Evolutionary conservation across 2,888 invertebrate genomes (phyloP).

Genomic region (Sinodicranocentrus sp.): DNA sequence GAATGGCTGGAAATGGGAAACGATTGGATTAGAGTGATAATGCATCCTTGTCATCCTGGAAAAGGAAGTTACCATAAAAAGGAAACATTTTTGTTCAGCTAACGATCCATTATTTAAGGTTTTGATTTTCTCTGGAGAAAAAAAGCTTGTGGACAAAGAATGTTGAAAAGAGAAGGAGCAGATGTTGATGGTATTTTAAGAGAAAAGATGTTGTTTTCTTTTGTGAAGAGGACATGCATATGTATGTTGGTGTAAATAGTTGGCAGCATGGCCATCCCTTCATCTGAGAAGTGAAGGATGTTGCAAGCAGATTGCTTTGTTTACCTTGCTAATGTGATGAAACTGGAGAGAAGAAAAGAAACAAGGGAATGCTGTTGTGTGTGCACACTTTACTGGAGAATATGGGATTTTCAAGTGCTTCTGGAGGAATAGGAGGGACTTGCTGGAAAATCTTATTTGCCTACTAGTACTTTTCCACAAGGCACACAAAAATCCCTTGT

Average conservation of each 20-base stretch:
- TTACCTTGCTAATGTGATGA: constrained; percentile 14
- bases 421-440: neutral
- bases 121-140: neutral
- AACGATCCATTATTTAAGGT: constrained; percentile 3
- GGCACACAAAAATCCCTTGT: neutral
- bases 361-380: neutral
- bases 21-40: constrained; percentile 16
- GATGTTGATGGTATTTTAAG: constrained; percentile 1
- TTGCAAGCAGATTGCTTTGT: neutral
- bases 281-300: neutral
- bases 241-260: neutral
- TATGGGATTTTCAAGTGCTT: neutral
- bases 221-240: no score
- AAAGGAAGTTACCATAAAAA: neutral
- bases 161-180: neutral
- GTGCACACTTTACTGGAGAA: neutral
- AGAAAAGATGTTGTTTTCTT: no score
- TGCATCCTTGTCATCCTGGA: constrained; percentile 3
- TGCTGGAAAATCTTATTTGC: neutral
- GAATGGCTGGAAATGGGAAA: neutral
- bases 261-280: neutral
- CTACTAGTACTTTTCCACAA: neutral
- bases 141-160: neutral
- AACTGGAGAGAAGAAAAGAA: neutral
- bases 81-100: neutral